Conservation (phyloP, 2,113 vertebrate species). For the Oryzias javanicus region DNA sequence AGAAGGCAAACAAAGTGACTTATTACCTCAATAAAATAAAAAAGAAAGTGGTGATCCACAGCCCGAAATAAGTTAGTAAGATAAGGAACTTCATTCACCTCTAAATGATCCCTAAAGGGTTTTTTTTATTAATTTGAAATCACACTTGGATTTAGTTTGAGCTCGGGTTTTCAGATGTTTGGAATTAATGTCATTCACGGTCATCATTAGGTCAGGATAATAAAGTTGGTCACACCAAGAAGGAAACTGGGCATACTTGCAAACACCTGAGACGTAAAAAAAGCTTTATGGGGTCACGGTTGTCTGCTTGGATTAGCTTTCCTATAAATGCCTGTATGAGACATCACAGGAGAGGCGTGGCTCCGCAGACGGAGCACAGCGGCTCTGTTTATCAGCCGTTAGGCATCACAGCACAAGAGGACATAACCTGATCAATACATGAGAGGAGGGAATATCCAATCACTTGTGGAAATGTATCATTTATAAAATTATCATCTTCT, state of each 20-base stretch:
- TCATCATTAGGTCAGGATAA: neutral
- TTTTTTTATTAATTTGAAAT: neutral
- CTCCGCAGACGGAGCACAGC: neutral
- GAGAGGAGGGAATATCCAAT: no score
- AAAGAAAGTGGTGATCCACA: no score
- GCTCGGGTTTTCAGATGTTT: neutral
- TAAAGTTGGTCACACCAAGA: slow-evolving; percentile 1
- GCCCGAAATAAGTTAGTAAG: no score
- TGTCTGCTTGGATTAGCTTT: slow-evolving; percentile 47
- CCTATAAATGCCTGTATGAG: slow-evolving; percentile 15
- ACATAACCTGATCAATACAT: no score
- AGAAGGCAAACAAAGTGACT: no score
- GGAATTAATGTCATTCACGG: neutral
- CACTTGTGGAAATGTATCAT: no score
- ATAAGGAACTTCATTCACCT: no score
- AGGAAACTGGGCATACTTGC: slow-evolving; percentile 23
- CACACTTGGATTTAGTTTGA: no score
- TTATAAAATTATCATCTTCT: no score
- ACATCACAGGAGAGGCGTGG: no score
- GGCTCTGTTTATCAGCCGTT: neutral
- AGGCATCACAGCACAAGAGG: no score
- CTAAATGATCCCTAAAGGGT: neutral
- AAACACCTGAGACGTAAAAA: slow-evolving; percentile 52
- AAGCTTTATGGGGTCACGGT: slow-evolving; percentile 45
- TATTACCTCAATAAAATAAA: no score